Percentiles rank a stretch among this genome's conserved stretches.
Evolutionary conservation across 2,113 vertebrate species (phyloP).

Genomic region (Erythrocercus mccallii): DNA sequence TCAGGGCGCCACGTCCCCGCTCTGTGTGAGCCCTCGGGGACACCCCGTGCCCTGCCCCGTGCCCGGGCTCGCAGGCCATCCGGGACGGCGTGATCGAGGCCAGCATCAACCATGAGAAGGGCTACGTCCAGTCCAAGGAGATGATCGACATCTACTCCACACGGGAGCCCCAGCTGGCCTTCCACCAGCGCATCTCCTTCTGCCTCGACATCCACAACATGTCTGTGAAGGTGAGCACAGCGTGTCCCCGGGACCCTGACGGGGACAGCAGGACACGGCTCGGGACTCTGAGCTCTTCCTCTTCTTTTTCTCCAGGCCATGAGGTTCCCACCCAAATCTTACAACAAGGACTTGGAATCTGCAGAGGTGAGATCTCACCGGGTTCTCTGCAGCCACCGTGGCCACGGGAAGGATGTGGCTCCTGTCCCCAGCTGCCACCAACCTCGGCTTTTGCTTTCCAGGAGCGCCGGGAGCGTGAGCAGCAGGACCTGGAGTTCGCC

Average conservation of each 20-base stretch:
- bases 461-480: slow-evolving; percentile 95
- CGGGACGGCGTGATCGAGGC: slow-evolving; percentile 96
- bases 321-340: slow-evolving; percentile 97
- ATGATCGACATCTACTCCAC: slow-evolving; percentile 97
- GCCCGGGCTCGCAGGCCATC: slow-evolving; percentile 80
- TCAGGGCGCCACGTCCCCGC: neutral
- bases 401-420: rapidly evolving
- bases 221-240: slow-evolving; percentile 89
- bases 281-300: neutral
- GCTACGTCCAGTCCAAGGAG: slow-evolving; percentile 96
- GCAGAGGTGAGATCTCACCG: slow-evolving; percentile 83
- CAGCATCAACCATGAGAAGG: slow-evolving; percentile 98
- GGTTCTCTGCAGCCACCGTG: rapidly evolving
- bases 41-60: neutral
- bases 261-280: rapidly evolving
- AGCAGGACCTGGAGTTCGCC: slow-evolving; percentile 97
- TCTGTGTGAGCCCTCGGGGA: neutral
- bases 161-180: slow-evolving; percentile 94
- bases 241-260: rapidly evolving
- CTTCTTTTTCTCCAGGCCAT: slow-evolving; percentile 80
- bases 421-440: neutral
- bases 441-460: slow-evolving; percentile 44
- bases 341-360: slow-evolving; percentile 99
- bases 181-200: slow-evolving; percentile 98
- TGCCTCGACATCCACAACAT: slow-evolving; percentile 99